These are phyloP conservation scores for Eospalax fontanierii DNA, from an alignment of 2,797 vertebrate genomes.

Conservation along the genomic window DNA sequence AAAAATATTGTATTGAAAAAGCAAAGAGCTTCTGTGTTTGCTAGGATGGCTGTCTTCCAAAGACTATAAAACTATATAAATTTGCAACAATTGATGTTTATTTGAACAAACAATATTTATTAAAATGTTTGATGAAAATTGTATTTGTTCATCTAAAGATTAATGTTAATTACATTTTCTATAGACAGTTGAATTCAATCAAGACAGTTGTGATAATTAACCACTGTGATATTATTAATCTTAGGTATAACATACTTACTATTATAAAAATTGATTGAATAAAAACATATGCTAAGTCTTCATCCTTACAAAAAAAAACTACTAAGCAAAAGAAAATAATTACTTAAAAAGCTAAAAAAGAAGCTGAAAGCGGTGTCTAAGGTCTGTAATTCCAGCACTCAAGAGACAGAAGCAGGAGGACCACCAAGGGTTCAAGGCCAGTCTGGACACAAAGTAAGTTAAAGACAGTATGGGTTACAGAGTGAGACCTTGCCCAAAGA, in stretches of 20 bases:
- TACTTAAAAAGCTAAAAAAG: background rate
- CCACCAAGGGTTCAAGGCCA: background rate
- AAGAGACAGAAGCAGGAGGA: background rate
- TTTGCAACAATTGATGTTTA: background rate
- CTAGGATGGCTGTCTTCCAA: background rate
- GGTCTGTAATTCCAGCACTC: background rate
- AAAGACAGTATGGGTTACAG: background rate
- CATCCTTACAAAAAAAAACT: background rate
- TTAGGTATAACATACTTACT: background rate
- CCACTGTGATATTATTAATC: background rate
- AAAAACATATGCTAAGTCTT: background rate
- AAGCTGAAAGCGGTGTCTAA: background rate
- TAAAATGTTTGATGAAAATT: conserved; percentile 28
- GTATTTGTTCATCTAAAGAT: conserved; percentile 6
- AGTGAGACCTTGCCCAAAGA: background rate
- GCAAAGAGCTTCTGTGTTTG: conserved; percentile 20
- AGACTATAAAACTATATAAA: conserved; percentile 1
- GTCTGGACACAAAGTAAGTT: background rate
- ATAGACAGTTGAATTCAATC: background rate
- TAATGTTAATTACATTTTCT: conserved; percentile 11
- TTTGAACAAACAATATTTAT: conserved; percentile 47
- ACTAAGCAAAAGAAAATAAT: conserved; percentile 49
- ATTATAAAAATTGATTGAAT: conserved; percentile 25
- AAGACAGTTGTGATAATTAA: conserved; percentile 18
- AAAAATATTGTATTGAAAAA: background rate